Percentiles rank a stretch among this genome's conserved stretches.
Evolutionary conservation across 2,113 vertebrate genomes (phyloP).

Genomic region (Albula goreensis): DNA sequence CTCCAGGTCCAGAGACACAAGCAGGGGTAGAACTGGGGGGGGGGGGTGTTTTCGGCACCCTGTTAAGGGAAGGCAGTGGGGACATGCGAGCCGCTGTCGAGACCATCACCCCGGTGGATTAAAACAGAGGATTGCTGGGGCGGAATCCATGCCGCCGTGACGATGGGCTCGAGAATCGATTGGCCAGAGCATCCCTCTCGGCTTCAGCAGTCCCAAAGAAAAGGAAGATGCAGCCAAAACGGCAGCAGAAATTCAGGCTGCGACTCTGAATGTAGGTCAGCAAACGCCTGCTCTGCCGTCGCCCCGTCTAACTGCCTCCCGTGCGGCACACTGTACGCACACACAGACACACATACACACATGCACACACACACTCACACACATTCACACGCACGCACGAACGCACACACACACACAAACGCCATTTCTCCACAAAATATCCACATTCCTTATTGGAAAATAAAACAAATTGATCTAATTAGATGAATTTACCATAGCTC

Average conservation of each 20-base stretch:
- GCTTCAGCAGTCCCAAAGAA: neutral
- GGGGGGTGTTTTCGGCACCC: no score
- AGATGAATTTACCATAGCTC: neutral
- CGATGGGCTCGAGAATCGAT: conserved; percentile 4
- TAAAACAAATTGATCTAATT: neutral
- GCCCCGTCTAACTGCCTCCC: neutral
- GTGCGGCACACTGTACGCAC: no score
- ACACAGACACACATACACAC: no score
- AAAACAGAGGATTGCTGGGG: neutral
- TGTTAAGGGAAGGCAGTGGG: no score
- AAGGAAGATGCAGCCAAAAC: neutral
- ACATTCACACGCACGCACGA: no score
- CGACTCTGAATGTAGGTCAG: neutral
- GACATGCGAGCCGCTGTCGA: neutral
- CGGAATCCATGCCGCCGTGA: neutral
- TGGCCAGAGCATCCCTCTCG: neutral
- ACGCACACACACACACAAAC: neutral
- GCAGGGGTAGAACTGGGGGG: neutral
- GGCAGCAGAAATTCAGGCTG: neutral
- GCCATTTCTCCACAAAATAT: neutral
- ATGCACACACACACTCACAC: no score
- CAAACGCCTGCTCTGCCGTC: neutral
- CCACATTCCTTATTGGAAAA: neutral
- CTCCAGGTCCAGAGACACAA: neutral
- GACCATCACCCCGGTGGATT: neutral